Percentiles rank a stretch among this genome's conserved stretches.
Evolutionary conservation across 2,113 vertebrate species (phyloP).

Genomic region (Morone chrysops): DNA sequence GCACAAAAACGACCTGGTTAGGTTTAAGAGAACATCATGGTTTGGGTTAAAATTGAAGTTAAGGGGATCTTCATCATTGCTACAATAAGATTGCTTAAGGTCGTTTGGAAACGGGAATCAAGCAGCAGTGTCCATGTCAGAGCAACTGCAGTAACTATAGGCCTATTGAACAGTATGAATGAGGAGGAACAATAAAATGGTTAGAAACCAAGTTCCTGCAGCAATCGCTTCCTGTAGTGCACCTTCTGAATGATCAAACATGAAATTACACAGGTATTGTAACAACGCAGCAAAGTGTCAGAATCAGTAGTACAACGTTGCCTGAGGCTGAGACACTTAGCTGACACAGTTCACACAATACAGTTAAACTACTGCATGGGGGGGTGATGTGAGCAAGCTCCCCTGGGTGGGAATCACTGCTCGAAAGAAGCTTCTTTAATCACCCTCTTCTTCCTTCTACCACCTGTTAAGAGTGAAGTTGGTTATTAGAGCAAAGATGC

Average conservation of each 20-base stretch:
- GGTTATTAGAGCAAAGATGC: slow-evolving; percentile 35
- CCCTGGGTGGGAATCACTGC: slow-evolving; percentile 22
- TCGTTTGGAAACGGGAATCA: no score
- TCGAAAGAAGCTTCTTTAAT: slow-evolving; percentile 38
- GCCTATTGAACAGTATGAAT: no score
- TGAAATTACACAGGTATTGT: background rate
- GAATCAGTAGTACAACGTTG: slow-evolving; percentile 3
- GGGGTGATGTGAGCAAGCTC: slow-evolving; percentile 23
- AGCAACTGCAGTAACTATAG: no score
- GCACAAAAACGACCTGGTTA: background rate
- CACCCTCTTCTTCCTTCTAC: slow-evolving; percentile 9
- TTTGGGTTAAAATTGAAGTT: background rate
- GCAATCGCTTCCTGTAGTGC: background rate
- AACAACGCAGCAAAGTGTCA: background rate
- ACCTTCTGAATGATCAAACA: background rate
- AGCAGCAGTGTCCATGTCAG: no score
- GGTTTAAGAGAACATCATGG: background rate
- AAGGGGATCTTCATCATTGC: no score
- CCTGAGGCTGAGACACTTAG: slow-evolving; percentile 35
- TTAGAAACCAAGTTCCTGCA: background rate
- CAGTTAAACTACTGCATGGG: slow-evolving; percentile 7
- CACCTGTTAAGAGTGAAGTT: slow-evolving; percentile 10
- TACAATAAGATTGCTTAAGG: no score
- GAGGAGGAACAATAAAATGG: background rate
- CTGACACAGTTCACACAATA: slow-evolving; percentile 31